Evolutionary conservation across 2,113 vertebrate species (phyloP), one percentile per base, ranked within the genome.

Genomic region (Meles meles): DNA sequence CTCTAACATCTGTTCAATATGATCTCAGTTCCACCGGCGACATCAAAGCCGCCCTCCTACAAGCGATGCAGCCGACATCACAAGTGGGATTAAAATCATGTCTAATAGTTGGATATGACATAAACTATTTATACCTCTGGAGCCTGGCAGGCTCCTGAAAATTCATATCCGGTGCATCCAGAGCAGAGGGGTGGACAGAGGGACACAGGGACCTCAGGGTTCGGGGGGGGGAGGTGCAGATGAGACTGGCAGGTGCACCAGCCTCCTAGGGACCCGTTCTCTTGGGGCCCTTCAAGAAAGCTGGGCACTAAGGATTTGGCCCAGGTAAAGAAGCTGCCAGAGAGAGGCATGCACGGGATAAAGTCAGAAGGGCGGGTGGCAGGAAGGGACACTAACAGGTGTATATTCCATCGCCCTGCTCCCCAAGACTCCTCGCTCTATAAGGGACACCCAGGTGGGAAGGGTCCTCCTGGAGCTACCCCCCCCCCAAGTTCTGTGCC

Each of bases 31-130:
- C 98, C 98, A 98, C 83, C 97, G 98, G 97, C 98, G 98, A 98
- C 98, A 98, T 99, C 98, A 98, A 98, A 98, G 98, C 97, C 97
- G 98, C 97, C 98, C 98, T 98, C 98, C 98, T 97, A 97, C 97
- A 96, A 97, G 98, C 97, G 97, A 96, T 74, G 97, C 86, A 2
- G 96, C 2, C 74, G 44, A 98, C 99, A 99, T 98, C 98, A 97
- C 98, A 98, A 98, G 97, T 98, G 98, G 98, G 98, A 99, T 98
- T 99, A 98, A 98, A 99, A 98, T 97, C 98, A 94, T 98, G 98
- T 98, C 98, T 98, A 98, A 99, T 99, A 98, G 98, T 98, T 98
- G 98, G 98, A 98, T 98, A 96, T 95, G 98, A 98, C 98, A 98
- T 98, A 94, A 98, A 98, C 98, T 98, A 98, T 98, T 99, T 98